Evolutionary conservation across 2,113 vertebrate genomes (phyloP).

Genomic region (Eolophus roseicapilla): DNA sequence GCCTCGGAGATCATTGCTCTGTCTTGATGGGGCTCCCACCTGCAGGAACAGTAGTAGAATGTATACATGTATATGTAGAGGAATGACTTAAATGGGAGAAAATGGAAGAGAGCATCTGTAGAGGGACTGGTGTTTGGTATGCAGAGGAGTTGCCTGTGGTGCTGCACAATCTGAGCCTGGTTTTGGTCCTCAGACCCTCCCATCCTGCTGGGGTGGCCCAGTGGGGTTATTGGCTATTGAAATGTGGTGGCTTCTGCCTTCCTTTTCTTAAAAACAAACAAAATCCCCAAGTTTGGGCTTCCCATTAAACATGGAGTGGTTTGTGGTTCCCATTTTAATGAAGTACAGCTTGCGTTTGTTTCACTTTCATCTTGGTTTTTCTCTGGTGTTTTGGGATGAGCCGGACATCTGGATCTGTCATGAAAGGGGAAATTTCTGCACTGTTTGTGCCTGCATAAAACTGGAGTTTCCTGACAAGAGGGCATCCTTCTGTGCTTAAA

Average conservation of each 20-base stretch:
- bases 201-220: not conserved
- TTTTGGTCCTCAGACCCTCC: not conserved
- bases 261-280: not conserved
- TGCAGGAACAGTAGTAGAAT: not conserved
- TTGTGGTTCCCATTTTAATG: not conserved
- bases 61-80: not conserved
- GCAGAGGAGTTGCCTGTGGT: not conserved
- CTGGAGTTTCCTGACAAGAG: not conserved
- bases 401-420: not conserved
- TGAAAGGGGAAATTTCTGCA: not conserved
- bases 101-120: not conserved
- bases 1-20: not conserved
- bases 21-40: not conserved
- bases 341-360: not conserved
- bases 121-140: not conserved
- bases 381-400: constrained; percentile 13
- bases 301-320: not conserved
- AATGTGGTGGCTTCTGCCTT: not conserved
- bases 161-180: not conserved
- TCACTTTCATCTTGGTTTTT: constrained; percentile 8
- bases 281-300: not conserved
- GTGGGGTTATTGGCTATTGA: not conserved
- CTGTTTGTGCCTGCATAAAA: not conserved
- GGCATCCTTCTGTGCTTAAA: not conserved
- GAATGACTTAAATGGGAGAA: not conserved